A percentile compares a stretch with the other conserved stretches of the same genome.
Evolutionary conservation across 2,797 vertebrate genomes (phyloP).

Genomic region (Poecilia velifera): DNA sequence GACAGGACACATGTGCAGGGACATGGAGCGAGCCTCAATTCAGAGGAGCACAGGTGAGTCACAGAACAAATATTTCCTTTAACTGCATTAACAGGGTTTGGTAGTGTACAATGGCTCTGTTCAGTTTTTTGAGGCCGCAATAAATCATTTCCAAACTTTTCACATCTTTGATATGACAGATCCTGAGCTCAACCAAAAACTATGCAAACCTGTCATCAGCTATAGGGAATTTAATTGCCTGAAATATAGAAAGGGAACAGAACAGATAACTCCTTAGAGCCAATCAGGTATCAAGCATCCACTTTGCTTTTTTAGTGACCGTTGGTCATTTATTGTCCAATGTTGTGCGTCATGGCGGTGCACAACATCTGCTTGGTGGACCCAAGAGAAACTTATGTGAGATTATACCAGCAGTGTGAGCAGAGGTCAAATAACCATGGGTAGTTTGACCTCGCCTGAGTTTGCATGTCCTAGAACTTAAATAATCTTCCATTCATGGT

Average conservation of each 20-base stretch:
- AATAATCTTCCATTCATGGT: not conserved
- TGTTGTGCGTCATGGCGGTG: not conserved
- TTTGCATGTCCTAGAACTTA: not conserved
- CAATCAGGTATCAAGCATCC: not conserved
- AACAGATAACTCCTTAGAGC: not conserved
- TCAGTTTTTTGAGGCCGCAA: not conserved
- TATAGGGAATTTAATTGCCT: not conserved
- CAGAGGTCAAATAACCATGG: not conserved
- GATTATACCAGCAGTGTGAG: not conserved
- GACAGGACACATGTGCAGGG: constrained; percentile 48
- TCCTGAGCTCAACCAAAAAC: not conserved
- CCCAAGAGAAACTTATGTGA: not conserved
- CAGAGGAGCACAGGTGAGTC: constrained; percentile 71
- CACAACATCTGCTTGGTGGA: not conserved
- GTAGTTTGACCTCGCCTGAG: not conserved
- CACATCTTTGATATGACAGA: not conserved
- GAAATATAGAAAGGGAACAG: not conserved
- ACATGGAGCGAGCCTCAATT: constrained; percentile 40
- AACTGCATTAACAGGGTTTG: not conserved
- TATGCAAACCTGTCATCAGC: not conserved
- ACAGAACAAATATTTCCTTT: not conserved
- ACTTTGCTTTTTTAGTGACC: not conserved
- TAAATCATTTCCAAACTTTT: not conserved
- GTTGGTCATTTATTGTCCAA: not conserved
- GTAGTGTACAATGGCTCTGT: not conserved